Conservation (phyloP, 2,888 invertebrate species). For the Lepidonotus clava region DNA sequence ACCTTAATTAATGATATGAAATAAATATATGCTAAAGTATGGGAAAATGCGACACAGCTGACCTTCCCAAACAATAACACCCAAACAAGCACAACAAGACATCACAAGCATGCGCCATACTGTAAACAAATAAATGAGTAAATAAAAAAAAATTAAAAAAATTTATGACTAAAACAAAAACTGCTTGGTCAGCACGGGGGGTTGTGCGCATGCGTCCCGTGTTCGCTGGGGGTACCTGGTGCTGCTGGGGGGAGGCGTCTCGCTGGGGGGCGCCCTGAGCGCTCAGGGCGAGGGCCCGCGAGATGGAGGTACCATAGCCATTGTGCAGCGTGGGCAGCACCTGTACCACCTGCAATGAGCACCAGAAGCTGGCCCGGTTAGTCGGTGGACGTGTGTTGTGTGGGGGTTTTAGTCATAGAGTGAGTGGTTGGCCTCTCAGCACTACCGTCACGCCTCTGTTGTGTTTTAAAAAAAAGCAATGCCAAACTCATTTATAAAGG, state of each 20-base stretch:
- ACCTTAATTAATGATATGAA: too few relatives aligned
- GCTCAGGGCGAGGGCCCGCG: conserved; percentile 31
- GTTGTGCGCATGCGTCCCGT: not conserved
- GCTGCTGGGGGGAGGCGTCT: conserved; percentile 14
- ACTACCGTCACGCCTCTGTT: too few relatives aligned
- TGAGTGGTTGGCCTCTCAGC: too few relatives aligned
- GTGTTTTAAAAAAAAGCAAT: too few relatives aligned
- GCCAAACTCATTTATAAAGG: too few relatives aligned
- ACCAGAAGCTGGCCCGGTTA: not conserved
- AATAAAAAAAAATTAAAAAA: not conserved
- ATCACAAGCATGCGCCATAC: not conserved
- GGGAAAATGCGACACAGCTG: too few relatives aligned
- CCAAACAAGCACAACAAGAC: not conserved
- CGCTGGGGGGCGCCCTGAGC: conserved; percentile 8
- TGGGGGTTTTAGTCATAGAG: too few relatives aligned
- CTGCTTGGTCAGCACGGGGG: not conserved
- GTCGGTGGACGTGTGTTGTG: too few relatives aligned
- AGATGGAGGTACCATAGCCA: conserved; percentile 44
- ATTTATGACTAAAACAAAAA: not conserved
- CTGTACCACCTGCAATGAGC: conserved; percentile 41
- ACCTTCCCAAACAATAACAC: too few relatives aligned
- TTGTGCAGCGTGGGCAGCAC: conserved; percentile 44
- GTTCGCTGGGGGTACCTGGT: not conserved
- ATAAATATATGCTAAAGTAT: too few relatives aligned
- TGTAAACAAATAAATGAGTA: not conserved